These are phyloP conservation scores for Otolemur garnettii DNA, from an alignment of 2,113 vertebrate species.

Conservation along the genomic window DNA sequence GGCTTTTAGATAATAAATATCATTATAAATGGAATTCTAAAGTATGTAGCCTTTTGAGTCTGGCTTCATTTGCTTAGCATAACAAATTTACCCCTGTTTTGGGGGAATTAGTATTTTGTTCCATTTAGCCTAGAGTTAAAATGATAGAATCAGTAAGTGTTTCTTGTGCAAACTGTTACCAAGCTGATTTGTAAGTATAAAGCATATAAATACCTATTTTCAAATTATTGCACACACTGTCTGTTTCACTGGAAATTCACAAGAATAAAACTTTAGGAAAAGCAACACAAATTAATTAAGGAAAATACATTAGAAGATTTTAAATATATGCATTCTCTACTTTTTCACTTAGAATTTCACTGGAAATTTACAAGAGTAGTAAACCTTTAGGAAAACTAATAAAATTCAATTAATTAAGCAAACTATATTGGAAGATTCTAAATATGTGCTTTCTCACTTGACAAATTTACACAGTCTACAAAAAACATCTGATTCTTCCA, in stretches of 20 bases:
- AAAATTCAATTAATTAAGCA: too few species aligned
- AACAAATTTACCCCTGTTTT: background rate
- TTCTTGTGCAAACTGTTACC: background rate
- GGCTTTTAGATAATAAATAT: background rate
- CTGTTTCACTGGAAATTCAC: background rate
- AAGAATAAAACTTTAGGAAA: constrained; percentile 8
- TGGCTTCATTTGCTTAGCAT: background rate
- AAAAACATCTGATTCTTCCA: background rate
- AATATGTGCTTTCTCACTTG: background rate
- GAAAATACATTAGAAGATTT: background rate
- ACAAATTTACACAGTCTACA: background rate
- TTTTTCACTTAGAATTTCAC: background rate
- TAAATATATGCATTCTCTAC: background rate
- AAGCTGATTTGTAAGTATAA: background rate
- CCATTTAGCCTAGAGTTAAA: background rate
- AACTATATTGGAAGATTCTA: too few species aligned
- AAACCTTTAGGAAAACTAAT: too few species aligned
- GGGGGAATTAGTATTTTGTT: background rate
- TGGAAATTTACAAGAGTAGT: too few species aligned
- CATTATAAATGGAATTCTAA: background rate
- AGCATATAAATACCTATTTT: background rate
- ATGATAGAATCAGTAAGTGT: background rate
- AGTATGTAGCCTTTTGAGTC: background rate
- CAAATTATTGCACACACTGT: background rate
- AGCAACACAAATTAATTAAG: background rate